Evolutionary conservation across 2,797 vertebrate species (phyloP), one percentile per base, ranked within the genome.

Genomic region (Gephyroberyx darwinii): DNA sequence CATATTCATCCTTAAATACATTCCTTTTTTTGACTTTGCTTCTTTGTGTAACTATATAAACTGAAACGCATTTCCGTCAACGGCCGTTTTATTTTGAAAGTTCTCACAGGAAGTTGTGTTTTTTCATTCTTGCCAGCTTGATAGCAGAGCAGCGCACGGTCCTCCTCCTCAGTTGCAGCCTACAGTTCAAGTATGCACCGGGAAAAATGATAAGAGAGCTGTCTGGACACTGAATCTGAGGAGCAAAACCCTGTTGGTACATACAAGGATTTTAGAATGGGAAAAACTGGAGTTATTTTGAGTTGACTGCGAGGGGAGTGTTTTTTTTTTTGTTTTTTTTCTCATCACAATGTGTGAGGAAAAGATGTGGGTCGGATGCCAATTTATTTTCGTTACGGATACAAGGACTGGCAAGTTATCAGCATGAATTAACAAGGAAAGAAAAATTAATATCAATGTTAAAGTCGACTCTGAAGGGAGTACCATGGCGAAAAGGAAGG

Each of bases 401-500:
- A 87, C 85, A 57, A 87, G 83, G 79, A 91, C 81, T 69, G 87
- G 75, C 83, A 87, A 85, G 75, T 86, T 84, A 82, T 81, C 87
- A 78, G 87, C 72, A 91, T 93, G 91, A 92, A 84, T 84, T 78
- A 88, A 75, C 73, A 31, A 82, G 77, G 85, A 54, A 63, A 70
- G 75, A 63, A 77, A 73, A 78, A 85, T 79, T 84, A 63, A 89
- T 65, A 87, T 93, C 88, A 84, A 92, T 93, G 92, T 88, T 91
- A 74, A 78, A 83, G 65, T 84, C 19, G 72, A 86, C 84, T 84
- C 79, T 76, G 87, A 85, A 86, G 84, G 86, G 90, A 89, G 88
- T 87, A 92, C 87, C 90, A 93, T 93, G 93, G 92, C 89, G 81
- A 91, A 89, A 85, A 87, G 91, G 87, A 93, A 90, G 85, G 90